These are phyloP conservation scores for Melanostoma scalare DNA, from an alignment of 2,888 invertebrate genomes.

Conservation along the genomic window DNA sequence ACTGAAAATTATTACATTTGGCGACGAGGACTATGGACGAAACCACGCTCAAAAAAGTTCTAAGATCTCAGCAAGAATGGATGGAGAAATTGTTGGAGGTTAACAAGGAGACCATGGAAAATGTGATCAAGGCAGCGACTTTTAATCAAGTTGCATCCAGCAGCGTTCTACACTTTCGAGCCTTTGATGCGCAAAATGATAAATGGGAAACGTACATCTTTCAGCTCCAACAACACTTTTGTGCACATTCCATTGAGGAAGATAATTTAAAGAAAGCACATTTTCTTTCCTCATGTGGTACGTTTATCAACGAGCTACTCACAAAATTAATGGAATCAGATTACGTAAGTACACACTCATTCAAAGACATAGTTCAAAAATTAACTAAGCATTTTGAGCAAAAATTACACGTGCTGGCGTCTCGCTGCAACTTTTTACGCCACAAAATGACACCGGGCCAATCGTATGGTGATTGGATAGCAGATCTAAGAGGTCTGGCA, in stretches of 20 bases:
- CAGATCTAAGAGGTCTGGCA: slow-evolving; percentile 2
- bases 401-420: slow-evolving; percentile 14
- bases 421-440: slow-evolving; percentile 11
- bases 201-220: slow-evolving; percentile 24
- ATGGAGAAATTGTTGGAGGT: no score
- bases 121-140: not conserved
- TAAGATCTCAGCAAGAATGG: no score
- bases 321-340: not conserved
- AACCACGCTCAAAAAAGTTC: no score
- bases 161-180: slow-evolving; percentile 8
- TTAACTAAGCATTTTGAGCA: slow-evolving; percentile 12
- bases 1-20: no score
- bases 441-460: slow-evolving; percentile 17
- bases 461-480: slow-evolving; percentile 9
- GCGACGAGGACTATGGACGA: no score
- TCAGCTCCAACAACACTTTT: slow-evolving; percentile 31
- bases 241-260: not conserved
- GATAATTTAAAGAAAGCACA: slow-evolving; percentile 6
- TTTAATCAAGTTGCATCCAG: not conserved
- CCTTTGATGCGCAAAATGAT: slow-evolving; percentile 17
- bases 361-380: not conserved
- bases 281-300: slow-evolving; percentile 6
- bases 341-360: slow-evolving; percentile 14
- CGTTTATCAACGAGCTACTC: slow-evolving; percentile 2
- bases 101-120: not conserved